Conservation (phyloP, 2,113 vertebrate genomes). For the Dasyurus viverrinus region DNA sequence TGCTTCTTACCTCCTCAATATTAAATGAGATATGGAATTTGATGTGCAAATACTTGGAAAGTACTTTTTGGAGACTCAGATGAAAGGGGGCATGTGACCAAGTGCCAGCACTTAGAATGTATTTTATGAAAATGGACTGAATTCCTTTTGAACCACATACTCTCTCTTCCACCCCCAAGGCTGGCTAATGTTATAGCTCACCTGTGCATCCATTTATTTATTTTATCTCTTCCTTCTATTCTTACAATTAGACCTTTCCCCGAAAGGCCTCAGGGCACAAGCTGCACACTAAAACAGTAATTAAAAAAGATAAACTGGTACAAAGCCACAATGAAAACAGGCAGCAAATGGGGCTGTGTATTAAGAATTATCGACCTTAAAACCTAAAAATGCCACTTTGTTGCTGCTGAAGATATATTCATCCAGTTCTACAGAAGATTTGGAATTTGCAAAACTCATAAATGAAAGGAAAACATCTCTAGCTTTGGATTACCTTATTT, state of each 20-base stretch:
- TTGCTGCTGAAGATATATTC: accelerated
- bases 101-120: not conserved
- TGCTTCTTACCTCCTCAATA: not conserved
- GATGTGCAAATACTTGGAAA: not conserved
- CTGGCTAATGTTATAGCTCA: conserved; percentile 14
- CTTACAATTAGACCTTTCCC: conserved; percentile 30
- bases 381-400: not conserved
- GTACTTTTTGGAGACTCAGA: not conserved
- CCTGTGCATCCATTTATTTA: conserved; percentile 40
- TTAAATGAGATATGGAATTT: not conserved
- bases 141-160: not conserved
- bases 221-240: conserved; percentile 50
- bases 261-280: conserved; percentile 22
- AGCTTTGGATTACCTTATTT: not conserved
- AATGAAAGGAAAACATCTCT: not conserved
- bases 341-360: conserved; percentile 5
- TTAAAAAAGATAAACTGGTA: conserved; percentile 53
- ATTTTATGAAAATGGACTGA: not conserved
- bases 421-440: not conserved
- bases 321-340: conserved; percentile 40
- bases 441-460: not conserved
- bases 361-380: conserved; percentile 31
- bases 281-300: conserved; percentile 45
- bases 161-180: not conserved
- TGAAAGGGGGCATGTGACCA: not conserved